Evolutionary conservation across 2,888 invertebrate species (phyloP).

Genomic region (Cheilosia urbana): DNA sequence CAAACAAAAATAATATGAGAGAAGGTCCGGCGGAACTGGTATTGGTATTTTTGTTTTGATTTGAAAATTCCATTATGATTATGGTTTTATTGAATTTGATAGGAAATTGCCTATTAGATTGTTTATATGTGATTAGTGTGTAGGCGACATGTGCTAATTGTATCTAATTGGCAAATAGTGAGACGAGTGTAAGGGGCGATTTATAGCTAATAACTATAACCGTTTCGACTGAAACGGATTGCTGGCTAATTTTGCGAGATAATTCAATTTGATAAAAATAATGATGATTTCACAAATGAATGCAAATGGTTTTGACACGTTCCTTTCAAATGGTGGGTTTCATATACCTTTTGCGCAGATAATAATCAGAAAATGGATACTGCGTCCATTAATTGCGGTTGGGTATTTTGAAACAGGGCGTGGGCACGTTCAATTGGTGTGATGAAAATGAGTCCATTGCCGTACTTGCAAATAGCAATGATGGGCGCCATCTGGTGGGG

Average conservation of each 20-base stretch:
- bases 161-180: slow-evolving; percentile 28
- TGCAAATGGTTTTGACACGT: too few relatives aligned
- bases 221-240: background rate
- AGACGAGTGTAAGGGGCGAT: background rate
- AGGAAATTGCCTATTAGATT: slow-evolving; percentile 58
- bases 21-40: slow-evolving; percentile 11
- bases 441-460: too few relatives aligned
- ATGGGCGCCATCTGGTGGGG: too few relatives aligned
- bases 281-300: background rate
- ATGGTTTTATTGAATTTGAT: slow-evolving; percentile 67
- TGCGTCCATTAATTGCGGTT: too few relatives aligned
- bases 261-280: background rate
- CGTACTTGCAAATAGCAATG: too few relatives aligned
- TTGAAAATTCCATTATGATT: slow-evolving; percentile 55
- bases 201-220: background rate
- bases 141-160: slow-evolving; percentile 34
- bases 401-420: too few relatives aligned
- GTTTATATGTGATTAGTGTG: slow-evolving; percentile 23
- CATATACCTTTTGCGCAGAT: too few relatives aligned
- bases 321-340: too few relatives aligned
- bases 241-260: background rate
- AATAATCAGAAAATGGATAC: too few relatives aligned
- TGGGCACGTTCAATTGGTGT: too few relatives aligned
- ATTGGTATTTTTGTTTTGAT: slow-evolving; percentile 24
- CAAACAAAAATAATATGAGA: too few relatives aligned